These are phyloP conservation scores for Pristionchus mayeri DNA, from an alignment of 2,888 invertebrate genomes.

Conservation along the genomic window DNA sequence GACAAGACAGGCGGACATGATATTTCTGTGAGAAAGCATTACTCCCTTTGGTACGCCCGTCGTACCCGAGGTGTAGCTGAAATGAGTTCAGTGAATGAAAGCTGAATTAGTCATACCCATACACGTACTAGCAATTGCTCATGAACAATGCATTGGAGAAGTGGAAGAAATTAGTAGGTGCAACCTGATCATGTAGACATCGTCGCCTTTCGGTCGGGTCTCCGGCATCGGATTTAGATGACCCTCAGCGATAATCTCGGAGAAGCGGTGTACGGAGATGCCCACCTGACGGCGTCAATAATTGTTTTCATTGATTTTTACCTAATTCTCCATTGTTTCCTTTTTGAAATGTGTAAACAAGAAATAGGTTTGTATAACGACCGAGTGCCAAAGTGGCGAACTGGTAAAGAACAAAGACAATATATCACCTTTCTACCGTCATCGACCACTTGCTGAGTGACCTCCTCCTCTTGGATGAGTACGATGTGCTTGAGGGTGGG, in stretches of 20 bases:
- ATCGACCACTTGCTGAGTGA: conserved; percentile 49
- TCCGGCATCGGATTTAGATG: conserved; percentile 50
- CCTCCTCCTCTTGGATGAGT: conserved; percentile 61
- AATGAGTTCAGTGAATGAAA: background rate
- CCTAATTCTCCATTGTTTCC: background rate
- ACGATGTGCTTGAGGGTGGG: conserved; percentile 68
- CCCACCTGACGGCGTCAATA: conserved; percentile 40
- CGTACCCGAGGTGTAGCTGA: conserved; percentile 80
- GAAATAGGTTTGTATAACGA: no score
- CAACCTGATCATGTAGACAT: conserved; percentile 76
- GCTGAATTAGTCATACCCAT: no score
- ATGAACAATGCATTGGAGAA: background rate
- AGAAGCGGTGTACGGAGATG: conserved; percentile 62
- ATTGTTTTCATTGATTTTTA: background rate
- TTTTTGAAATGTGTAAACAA: background rate
- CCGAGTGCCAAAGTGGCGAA: no score
- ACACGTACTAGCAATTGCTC: no score
- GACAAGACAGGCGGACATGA: background rate
- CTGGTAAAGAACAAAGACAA: background rate
- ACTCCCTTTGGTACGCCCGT: conserved; percentile 97
- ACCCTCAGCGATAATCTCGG: conserved; percentile 58
- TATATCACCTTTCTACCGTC: background rate
- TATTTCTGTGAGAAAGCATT: conserved; percentile 89
- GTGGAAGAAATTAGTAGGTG: background rate
- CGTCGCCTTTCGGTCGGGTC: conserved; percentile 70